Base-by-base conservation (phyloP, 2,113 vertebrate species). In the Prinia subflava region DNA sequence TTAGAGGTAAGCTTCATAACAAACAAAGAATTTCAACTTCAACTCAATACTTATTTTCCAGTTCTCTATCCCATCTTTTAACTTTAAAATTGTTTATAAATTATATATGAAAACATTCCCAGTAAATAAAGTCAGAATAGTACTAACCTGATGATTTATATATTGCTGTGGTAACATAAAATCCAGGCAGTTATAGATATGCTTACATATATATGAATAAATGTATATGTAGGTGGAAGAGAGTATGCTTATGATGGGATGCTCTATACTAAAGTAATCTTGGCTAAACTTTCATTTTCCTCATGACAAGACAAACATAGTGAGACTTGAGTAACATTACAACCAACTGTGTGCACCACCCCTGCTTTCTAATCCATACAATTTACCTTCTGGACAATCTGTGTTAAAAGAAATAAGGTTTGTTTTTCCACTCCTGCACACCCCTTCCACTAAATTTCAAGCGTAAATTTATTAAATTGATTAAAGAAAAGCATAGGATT, bases 401-500 rank as follows among this genome's bases (percentile, higher is more conserved):
- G 2, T 30, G 7, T 50, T 84, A 67, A 77, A 91, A 57, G 7
- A 55, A 92, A 49, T 52, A 67, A 3, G 3, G 14, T 64, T 76
- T 62, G n/a, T 47, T 37, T 39, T 49, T 33, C 14, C 12, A 37
- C 12, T 52, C 10, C 13, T 35, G 19, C 2, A 24, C 21, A 71
- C 1, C 2, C 1, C 1, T 44, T 47, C 11, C n/a, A 15, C 24
- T 20, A 80, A 59, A 65, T 56, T 60, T 24, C 64, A 94, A 67
- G 27, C 81, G 76, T 65, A 56, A 42, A 77, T 69, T 30, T 76
- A 88, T 83, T 77, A 89, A 87, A 87, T 19, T 95, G 62, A 75
- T 75, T 75, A 70, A 55, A 33, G 53, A 84, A 94, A 96, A 92
- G 46, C 62, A 37, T 28, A 89, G 64, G 23, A 94, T 87, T 96